Evolutionary conservation across 2,888 invertebrate genomes (phyloP).

Genomic region (Athalia rosae): DNA sequence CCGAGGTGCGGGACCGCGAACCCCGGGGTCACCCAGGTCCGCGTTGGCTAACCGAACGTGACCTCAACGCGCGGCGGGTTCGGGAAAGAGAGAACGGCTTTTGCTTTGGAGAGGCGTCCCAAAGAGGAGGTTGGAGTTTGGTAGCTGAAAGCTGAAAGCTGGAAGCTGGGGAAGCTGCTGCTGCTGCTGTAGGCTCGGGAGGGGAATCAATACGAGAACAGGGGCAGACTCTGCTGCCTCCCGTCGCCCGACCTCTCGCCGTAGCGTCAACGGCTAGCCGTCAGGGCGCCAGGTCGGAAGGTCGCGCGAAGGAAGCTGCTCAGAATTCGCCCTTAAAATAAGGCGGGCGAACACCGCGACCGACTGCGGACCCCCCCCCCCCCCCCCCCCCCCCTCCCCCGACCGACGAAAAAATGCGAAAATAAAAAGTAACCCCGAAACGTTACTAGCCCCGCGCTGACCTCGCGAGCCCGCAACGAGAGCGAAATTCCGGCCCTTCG

Average conservation of each 20-base stretch:
- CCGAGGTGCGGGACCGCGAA: neutral
- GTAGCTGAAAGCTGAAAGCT: too few species aligned
- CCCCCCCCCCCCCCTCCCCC: too few species aligned
- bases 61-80: constrained; percentile 35
- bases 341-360: neutral
- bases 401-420: too few species aligned
- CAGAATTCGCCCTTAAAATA: constrained; percentile 57
- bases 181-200: constrained; percentile 53
- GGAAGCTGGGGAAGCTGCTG: neutral
- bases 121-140: constrained; percentile 39
- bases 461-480: too few species aligned
- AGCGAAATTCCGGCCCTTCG: too few species aligned
- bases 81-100: constrained; percentile 44
- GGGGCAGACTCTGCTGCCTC: constrained; percentile 26
- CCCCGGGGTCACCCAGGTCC: constrained; percentile 29
- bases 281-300: constrained; percentile 43
- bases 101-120: constrained; percentile 49
- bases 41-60: constrained; percentile 42
- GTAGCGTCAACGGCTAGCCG: constrained; percentile 40
- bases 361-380: too few species aligned
- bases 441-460: too few species aligned
- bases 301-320: constrained; percentile 22
- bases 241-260: constrained; percentile 46
- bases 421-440: too few species aligned
- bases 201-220: constrained; percentile 59